Evolutionary conservation across 2,113 vertebrate species (phyloP).

Genomic region (Uria aalge): DNA sequence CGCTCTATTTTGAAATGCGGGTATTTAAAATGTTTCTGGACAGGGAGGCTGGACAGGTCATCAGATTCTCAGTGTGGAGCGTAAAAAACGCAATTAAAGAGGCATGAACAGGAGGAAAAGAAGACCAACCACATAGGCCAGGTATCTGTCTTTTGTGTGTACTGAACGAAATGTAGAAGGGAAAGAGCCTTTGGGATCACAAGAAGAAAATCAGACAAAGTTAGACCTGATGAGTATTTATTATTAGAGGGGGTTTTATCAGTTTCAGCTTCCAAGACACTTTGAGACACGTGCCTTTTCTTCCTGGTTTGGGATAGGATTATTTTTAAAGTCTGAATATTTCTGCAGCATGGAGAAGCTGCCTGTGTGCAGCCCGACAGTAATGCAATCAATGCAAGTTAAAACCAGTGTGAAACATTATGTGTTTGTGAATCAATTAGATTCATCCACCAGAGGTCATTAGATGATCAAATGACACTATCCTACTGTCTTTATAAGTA

Average conservation of each 20-base stretch:
- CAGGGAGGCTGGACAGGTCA: background rate
- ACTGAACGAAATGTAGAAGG: background rate
- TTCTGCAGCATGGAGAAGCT: background rate
- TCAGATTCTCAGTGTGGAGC: too few relatives aligned
- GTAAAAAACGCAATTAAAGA: background rate
- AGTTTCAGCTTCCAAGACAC: background rate
- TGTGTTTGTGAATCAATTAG: conserved; percentile 61
- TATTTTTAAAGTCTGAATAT: background rate
- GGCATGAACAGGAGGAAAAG: background rate
- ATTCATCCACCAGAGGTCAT: conserved; percentile 75
- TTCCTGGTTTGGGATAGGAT: background rate
- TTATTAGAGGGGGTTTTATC: background rate
- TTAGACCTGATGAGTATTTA: background rate
- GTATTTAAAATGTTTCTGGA: background rate
- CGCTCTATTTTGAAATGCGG: background rate
- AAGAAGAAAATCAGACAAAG: background rate
- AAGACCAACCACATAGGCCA: background rate
- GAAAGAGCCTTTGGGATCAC: background rate
- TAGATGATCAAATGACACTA: conserved; percentile 69
- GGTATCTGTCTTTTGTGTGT: background rate
- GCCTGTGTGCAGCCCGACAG: background rate
- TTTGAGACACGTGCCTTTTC: background rate
- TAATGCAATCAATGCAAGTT: background rate
- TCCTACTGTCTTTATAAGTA: conserved; percentile 48
- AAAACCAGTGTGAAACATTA: conserved; percentile 32